phyloP scores from a whole-genome alignment of 2,888 invertebrate species.

The Noctua comes region DNA sequence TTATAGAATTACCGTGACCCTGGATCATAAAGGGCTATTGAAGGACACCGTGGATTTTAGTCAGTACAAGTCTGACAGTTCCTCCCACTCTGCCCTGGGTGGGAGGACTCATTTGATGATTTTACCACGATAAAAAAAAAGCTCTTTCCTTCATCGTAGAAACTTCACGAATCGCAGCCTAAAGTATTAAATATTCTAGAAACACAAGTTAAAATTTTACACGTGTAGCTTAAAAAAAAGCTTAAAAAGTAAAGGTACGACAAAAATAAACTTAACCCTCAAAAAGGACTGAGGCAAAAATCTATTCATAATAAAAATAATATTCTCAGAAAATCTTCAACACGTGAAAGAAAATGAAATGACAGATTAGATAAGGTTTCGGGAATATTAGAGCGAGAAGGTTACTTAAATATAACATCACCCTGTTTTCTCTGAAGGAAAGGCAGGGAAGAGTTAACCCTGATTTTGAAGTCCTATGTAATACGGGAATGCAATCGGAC shows the following conservation, averaged over 20 bases:
- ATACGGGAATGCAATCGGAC: too few relatives aligned
- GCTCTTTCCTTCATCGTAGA: not conserved
- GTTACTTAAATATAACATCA: not conserved
- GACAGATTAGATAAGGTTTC: not conserved
- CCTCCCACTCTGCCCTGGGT: too few relatives aligned
- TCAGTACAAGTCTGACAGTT: too few relatives aligned
- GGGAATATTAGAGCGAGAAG: not conserved
- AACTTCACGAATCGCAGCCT: not conserved
- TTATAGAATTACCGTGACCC: too few relatives aligned
- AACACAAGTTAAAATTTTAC: not conserved
- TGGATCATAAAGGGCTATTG: too few relatives aligned
- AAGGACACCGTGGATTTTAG: too few relatives aligned
- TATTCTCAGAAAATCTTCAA: not conserved
- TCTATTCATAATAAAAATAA: not conserved
- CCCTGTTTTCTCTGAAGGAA: not conserved
- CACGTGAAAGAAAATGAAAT: conserved; percentile 1
- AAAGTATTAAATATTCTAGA: not conserved
- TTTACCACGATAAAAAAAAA: too few relatives aligned
- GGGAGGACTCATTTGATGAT: too few relatives aligned
- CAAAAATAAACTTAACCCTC: not conserved
- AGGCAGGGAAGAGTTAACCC: not conserved
- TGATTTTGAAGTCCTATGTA: not conserved
- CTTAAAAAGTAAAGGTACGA: not conserved
- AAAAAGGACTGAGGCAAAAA: not conserved
- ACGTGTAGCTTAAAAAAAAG: too few relatives aligned